Percentiles rank a stretch among this genome's conserved stretches.
These are phyloP conservation scores for Proteles cristata DNA, from an alignment of 2,113 vertebrate genomes.

Conservation along the genomic window DNA sequence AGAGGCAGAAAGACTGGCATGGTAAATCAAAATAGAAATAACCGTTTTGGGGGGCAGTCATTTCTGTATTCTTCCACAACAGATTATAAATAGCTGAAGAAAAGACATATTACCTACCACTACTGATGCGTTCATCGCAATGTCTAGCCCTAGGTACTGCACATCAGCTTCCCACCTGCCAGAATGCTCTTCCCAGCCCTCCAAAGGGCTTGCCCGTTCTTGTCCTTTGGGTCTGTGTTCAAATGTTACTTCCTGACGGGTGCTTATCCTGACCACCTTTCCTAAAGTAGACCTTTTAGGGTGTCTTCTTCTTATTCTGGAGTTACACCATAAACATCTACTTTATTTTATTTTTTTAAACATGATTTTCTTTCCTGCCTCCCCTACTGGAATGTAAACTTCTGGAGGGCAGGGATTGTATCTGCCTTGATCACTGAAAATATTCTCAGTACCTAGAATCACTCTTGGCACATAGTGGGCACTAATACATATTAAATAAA, in stretches of 20 bases:
- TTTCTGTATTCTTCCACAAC: neutral
- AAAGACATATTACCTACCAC: neutral
- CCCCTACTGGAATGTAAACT: neutral
- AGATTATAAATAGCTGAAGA: neutral
- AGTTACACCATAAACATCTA: neutral
- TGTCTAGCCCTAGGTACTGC: neutral
- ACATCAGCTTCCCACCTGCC: neutral
- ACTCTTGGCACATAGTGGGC: neutral
- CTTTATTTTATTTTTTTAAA: neutral
- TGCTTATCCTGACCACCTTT: neutral
- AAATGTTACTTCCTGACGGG: neutral
- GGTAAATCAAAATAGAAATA: slow-evolving; percentile 11
- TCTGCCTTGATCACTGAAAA: slow-evolving; percentile 54
- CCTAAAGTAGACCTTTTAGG: neutral
- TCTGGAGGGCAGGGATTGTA: neutral
- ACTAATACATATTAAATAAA: slow-evolving; percentile 30
- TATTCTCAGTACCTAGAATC: neutral
- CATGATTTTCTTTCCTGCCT: neutral
- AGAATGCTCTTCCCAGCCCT: neutral
- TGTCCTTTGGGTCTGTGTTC: neutral
- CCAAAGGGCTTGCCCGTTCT: neutral
- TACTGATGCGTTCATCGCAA: neutral
- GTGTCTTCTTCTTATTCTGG: neutral
- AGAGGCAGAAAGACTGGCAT: slow-evolving; percentile 13
- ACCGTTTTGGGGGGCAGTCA: neutral